Evolutionary conservation across 2,888 invertebrate species (phyloP), one percentile per base, ranked within the genome.

Genomic region (Morpho achilles): DNA sequence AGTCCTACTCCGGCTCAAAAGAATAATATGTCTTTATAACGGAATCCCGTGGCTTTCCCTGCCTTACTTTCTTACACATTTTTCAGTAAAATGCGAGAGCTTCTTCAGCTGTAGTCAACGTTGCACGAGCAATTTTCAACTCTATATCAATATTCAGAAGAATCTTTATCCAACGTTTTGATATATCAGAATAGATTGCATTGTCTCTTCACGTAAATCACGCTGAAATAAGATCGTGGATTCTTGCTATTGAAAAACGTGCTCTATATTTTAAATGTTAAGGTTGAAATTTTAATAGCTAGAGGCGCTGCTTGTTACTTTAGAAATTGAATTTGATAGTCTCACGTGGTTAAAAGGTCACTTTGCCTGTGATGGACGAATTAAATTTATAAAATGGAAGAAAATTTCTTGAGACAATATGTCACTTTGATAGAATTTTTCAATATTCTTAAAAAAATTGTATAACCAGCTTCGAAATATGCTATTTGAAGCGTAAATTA

Each of bases 1-100:
- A 82, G 80, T 77, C 83, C 79, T 73, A 72, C 72, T 79, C 77
- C 75, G 76, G 77, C 67, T 87, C 87, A 85, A 87, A 89, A 87
- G 89, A 89, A 88, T 88, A 88, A 89, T 89, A 88, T 85, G 86
- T 89, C 89, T 89, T 88, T 89, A 89, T 89, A 88, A 82, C 79
- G 79, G 80, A 54, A 85, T 84, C 82, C 80, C 77, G 74, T 74
- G 80, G 85, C 86, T 86, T 87, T 87, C 82, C 82, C 74, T 80
- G 84, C 83, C 80, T 84, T 82, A 86, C 83, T 84, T 53, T 75
- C 76, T 81, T 85, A 81, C 84, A 83, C 86, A 84, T 84, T 87
- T 84, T 88, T 85, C 87, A 87, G 83, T 87, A 78, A 87, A 88
- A 87, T 84, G 84, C 80, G 77, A 83, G 77, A 81, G 80, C 79